Evolutionary conservation across 2,888 invertebrate genomes (phyloP), one percentile per base, ranked within the genome.

Genomic region (Sisyra terminalis): DNA sequence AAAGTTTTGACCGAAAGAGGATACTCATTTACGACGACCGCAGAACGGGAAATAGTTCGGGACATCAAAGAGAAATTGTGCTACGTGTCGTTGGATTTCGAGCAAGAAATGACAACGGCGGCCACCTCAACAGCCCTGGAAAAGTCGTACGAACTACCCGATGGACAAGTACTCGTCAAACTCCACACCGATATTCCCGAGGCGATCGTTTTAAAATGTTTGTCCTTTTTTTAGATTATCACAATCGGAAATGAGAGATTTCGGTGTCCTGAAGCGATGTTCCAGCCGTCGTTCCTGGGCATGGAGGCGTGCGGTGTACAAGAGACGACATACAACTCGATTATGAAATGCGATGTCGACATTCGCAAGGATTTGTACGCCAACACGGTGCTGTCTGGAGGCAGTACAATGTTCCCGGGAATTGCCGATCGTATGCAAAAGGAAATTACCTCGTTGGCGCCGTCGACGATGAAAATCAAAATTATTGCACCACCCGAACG

Each of bases 311-410:
- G 79, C 56, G 86, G 87, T 51, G 84, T 87, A 63, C 87, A 87
- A 61, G 86, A 87, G 64, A 86, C 86, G 54, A 84, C 84, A 29
- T 93, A 89, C 78, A 90, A 92, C 66, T 88, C 88, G 45, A 92
- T 92, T 77, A 92, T 92, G 92, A 92, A 90, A 75, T 92, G 92
- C 69, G 92, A 92, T 67, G 88, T 92, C 45, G 90, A 90, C 64
- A 92, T 92, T 75, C 81, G 89, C 77, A 88, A 89, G 74, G 90
- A 92, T 69, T 68, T 92, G 69, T 92, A 92, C 69, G 89, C 90
- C 72, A 89, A 89, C 73, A 88, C 88, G 53, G 92, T 93, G 44
- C 70, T 92, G 55, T 92, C 92, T 48, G 89, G 89, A 49, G 89
- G 89, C 64, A 88, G 88, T 70, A 89, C 89, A 58, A 89, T 90